Evolutionary conservation across 2,797 vertebrate species (phyloP).

Genomic region (Acanthornis magna): DNA sequence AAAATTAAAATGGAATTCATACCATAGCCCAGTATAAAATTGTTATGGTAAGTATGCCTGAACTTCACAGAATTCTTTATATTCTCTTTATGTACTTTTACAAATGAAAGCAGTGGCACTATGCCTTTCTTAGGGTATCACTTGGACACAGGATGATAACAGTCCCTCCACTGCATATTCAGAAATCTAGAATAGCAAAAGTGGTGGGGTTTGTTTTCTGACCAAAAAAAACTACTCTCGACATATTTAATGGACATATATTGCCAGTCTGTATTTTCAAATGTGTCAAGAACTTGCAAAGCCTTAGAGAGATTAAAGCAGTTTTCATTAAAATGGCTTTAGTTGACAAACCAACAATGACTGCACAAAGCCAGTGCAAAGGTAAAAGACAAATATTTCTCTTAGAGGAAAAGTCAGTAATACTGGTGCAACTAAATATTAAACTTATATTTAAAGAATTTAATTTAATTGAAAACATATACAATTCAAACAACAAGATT

Average conservation of each 20-base stretch:
- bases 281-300: background rate
- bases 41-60: background rate
- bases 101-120: background rate
- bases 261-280: background rate
- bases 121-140: background rate
- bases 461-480: background rate
- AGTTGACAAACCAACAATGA: background rate
- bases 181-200: background rate
- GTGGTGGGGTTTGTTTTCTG: background rate
- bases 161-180: background rate
- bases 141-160: background rate
- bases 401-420: background rate
- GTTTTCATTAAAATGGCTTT: background rate
- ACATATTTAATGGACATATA: background rate
- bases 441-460: background rate
- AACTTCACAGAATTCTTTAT: background rate
- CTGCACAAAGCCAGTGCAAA: background rate
- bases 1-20: background rate
- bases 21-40: background rate
- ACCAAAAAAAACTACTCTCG: background rate
- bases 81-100: background rate
- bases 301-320: background rate
- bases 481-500: background rate
- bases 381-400: background rate
- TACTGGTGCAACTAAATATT: background rate